phyloP scores from a whole-genome alignment of 2,888 invertebrate genomes.

The Scaptomyza reducta region DNA sequence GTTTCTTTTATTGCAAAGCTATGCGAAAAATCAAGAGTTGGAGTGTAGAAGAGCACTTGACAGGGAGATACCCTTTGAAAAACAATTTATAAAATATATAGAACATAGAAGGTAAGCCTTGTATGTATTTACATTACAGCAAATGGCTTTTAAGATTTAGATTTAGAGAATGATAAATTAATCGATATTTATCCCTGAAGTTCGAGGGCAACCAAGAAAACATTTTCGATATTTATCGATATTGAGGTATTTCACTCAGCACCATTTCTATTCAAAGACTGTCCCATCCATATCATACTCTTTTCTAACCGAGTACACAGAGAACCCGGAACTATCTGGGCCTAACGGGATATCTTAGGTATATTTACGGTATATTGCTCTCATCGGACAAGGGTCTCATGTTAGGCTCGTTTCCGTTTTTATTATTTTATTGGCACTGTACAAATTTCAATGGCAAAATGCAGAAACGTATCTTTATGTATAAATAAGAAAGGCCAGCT shows the following conservation, averaged over 20 bases:
- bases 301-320: not conserved
- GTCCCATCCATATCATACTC: not conserved
- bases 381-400: not conserved
- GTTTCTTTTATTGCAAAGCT: slow-evolving; percentile 74
- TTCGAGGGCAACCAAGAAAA: too few relatives aligned
- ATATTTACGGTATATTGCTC: not conserved
- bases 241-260: too few relatives aligned
- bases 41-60: not conserved
- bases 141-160: too few relatives aligned
- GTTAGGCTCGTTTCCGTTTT: slow-evolving; percentile 32
- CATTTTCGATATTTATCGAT: not conserved
- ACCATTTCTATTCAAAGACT: not conserved
- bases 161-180: too few relatives aligned
- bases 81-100: too few relatives aligned
- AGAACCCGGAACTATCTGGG: not conserved
- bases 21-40: slow-evolving; percentile 60
- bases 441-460: slow-evolving; percentile 47
- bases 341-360: not conserved
- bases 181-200: too few relatives aligned
- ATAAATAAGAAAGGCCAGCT: slow-evolving; percentile 35
- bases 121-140: too few relatives aligned
- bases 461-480: slow-evolving; percentile 2
- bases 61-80: not conserved
- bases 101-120: too few relatives aligned
- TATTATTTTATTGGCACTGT: slow-evolving; percentile 49